Conservation (phyloP, 2,888 invertebrate species). For the Lydus trimaculatus region DNA sequence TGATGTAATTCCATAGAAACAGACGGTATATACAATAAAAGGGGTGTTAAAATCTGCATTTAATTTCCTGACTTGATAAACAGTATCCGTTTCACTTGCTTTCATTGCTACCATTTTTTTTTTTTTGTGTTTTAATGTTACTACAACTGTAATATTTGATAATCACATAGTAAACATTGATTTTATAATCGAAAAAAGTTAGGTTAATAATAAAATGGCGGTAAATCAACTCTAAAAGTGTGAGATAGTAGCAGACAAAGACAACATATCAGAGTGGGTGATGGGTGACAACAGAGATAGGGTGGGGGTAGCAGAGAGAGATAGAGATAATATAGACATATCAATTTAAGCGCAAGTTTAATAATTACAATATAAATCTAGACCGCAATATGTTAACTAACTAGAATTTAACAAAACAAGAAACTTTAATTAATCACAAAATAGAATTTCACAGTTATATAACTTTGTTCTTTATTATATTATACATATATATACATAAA, state of each 20-base stretch:
- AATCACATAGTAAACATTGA: too few species aligned
- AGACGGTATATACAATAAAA: not conserved
- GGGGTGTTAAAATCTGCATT: not conserved
- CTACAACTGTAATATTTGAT: too few species aligned
- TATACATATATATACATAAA: too few species aligned
- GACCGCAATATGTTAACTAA: slow-evolving; percentile 7
- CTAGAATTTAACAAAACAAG: slow-evolving; percentile 1
- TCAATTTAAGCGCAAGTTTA: not conserved
- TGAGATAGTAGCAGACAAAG: too few species aligned
- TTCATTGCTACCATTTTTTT: not conserved
- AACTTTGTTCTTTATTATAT: too few species aligned
- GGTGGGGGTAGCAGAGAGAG: too few species aligned
- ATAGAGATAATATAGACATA: not conserved
- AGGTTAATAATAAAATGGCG: too few species aligned
- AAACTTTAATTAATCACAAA: slow-evolving; percentile 13
- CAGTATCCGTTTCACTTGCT: not conserved
- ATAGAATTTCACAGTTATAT: not conserved
- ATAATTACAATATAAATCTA: slow-evolving; percentile 10
- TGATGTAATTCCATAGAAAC: not conserved
- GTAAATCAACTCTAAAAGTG: too few species aligned
- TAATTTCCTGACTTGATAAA: slow-evolving; percentile 1
- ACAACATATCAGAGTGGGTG: not conserved
- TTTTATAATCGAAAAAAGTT: too few species aligned
- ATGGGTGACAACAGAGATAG: too few species aligned
- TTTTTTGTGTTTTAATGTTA: too few species aligned